Evolutionary conservation across 2,113 vertebrate genomes (phyloP), one percentile per base, ranked within the genome.

Genomic region (Callionymus lyra): DNA sequence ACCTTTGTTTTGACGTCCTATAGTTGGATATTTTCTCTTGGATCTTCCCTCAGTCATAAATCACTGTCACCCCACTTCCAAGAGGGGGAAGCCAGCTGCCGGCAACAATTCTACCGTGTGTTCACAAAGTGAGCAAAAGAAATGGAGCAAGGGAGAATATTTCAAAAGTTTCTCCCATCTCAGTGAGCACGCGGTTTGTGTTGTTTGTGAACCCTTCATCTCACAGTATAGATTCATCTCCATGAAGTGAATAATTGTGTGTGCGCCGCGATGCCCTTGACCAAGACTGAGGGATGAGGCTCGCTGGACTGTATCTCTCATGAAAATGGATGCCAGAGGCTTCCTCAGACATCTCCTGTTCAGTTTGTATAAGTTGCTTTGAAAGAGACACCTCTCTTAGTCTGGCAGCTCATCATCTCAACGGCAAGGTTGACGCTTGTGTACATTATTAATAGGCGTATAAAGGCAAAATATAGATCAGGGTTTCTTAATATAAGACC

Each of bases 31-130:
- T 74, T 79, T 79, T 78, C 81, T 63, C 54, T 75, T 59, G 65
- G 71, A 77, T 79, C 67, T 47, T 63, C 48, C 47, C 58, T 68
- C 65, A 59, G 62, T 73, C 68, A 82, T 87, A 83, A 81, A 85
- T 86, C 85, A 84, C 65, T 81, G 78, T 80, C 81, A 78, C 53
- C 71, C 72, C 64, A 70, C 60, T 71, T 71, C 65, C 59, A 59
- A 65, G 49, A 77, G 64, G 45, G 53, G 63, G 57, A 74, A 84
- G 79, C 72, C 61, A 70, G 64, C 69, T 79, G 74, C 68, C 55
- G 66, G 53, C 62, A 62, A 70, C 56, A 58, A 64, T 57, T 70
- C 51, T 56, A 58, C 46, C 37, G 36, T 6, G 47, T 50, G 19
- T 33, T 36, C 38, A 12, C 17, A 19, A n/a, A 52, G 9, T 51